phyloP scores from a whole-genome alignment of 2,888 invertebrate species.

The Plagiodera versicolora region DNA sequence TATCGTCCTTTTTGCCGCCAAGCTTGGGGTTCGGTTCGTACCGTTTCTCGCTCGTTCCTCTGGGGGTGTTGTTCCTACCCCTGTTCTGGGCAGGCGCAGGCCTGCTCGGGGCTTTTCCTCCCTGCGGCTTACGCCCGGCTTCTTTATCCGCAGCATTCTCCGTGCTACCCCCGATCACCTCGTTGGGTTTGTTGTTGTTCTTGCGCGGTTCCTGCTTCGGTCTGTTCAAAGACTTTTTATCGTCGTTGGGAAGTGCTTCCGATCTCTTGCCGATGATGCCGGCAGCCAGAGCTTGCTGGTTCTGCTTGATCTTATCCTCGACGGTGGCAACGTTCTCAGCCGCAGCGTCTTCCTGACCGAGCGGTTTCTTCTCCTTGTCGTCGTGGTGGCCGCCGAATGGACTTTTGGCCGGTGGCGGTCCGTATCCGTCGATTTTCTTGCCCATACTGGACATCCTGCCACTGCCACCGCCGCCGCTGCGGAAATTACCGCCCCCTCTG shows the following conservation, averaged over 20 bases:
- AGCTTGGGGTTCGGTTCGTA: constrained; percentile 11
- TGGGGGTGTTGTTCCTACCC: constrained; percentile 40
- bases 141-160: too few relatives aligned
- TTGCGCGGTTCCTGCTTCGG: constrained; percentile 46
- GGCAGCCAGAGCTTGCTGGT: constrained; percentile 68
- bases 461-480: constrained; percentile 36
- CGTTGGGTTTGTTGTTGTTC: constrained; percentile 47
- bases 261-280: constrained; percentile 57
- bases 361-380: constrained; percentile 47
- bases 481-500: constrained; percentile 61
- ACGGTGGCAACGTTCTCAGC: constrained; percentile 29
- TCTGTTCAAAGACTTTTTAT: constrained; percentile 52
- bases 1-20: constrained; percentile 33
- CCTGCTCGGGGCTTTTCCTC: constrained; percentile 21
- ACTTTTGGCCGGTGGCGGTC: constrained; percentile 79
- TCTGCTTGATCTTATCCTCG: constrained; percentile 69
- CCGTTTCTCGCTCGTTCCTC: constrained; percentile 44
- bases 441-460: constrained; percentile 57
- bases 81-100: constrained; percentile 38
- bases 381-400: constrained; percentile 63
- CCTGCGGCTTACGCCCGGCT: constrained; percentile 41
- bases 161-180: too few relatives aligned
- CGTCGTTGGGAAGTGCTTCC: constrained; percentile 31
- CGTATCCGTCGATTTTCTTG: constrained; percentile 72
- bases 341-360: too few relatives aligned